Conservation (phyloP, 1,140 invertebrate species). For the Drosophila littoralis region DNA sequence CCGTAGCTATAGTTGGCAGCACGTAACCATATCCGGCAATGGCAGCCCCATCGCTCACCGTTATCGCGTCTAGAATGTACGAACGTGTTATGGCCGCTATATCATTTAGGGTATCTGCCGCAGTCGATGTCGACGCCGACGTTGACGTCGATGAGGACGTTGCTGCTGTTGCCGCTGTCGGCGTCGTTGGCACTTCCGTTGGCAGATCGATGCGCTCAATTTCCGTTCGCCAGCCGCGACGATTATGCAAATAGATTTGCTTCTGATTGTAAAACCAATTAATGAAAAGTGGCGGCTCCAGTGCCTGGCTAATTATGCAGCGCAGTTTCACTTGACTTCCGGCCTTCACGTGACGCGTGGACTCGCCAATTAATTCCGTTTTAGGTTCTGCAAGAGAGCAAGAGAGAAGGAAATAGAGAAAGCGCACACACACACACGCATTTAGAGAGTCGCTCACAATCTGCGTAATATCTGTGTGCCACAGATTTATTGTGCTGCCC, state of each 20-base stretch:
- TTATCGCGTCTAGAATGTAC: constrained; percentile 75
- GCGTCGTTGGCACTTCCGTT: constrained; percentile 66
- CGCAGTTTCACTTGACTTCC: constrained; percentile 87
- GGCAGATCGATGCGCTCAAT: constrained; percentile 84
- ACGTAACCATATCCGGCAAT: constrained; percentile 43
- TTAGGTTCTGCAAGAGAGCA: constrained; percentile 85
- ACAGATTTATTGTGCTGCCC: constrained; percentile 71
- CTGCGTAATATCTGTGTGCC: constrained; percentile 41
- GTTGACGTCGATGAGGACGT: constrained; percentile 9
- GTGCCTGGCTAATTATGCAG: constrained; percentile 87
- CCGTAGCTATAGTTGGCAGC: constrained; percentile 28
- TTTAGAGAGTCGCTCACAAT: constrained; percentile 34
- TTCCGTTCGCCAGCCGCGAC: constrained; percentile 82
- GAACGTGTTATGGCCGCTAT: constrained; percentile 68
- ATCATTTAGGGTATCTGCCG: constrained; percentile 49
- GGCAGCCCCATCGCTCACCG: constrained; percentile 58
- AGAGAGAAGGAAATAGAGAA: constrained; percentile 19
- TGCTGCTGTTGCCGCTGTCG: constrained; percentile 43
- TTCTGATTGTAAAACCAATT: constrained; percentile 87
- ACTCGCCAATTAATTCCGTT: constrained; percentile 87
- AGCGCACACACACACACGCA: constrained; percentile 29
- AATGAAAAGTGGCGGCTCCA: constrained; percentile 87
- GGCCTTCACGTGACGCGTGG: constrained; percentile 87
- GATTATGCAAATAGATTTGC: constrained; percentile 84
- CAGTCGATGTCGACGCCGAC: constrained; percentile 26